Evolutionary conservation across 2,888 invertebrate genomes (phyloP), one percentile per base, ranked within the genome.

Genomic region (Galerucella calmariensis): DNA sequence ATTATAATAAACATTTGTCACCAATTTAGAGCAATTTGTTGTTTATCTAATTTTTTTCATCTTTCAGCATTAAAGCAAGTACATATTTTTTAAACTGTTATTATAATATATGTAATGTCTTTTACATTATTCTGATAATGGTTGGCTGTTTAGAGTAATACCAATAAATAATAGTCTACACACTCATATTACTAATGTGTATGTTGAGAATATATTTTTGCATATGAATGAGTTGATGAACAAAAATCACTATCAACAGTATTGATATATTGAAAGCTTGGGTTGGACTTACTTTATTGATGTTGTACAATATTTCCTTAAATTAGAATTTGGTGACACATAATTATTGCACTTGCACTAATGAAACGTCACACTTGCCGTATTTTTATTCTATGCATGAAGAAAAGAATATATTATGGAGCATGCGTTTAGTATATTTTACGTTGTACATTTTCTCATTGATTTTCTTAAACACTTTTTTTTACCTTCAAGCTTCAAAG

Each of bases 391-490:
- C 48, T 41, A 63, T 44, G 46, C 44, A 44, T 46, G n/a, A 58
- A 66, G 53, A 58, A 72, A 58, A 72, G 20, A 20, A n/a, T 66
- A 66, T 56, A 27, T 27, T 56, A 48, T 72, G 46, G 66, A 62
- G 72, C 72, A 72, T 72, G 72, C 72, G 72, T 72, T 66, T 66
- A 11, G 58, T 66, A 58, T 66, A 10, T 66, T 56, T 56, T 66
- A 27, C 71, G 46, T 66, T 65, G 11, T 20, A 46, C 35, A 62
- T 27, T 27, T 20, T 12, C 27, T 46, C 65, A 71, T 71, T 46
- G 71, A 71, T 71, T 71, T 71, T 66, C 20, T 56, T 14, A 20
- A 63, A 35, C 35, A 62, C 41, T 6, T 62, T 12, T 92, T 35
- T 41, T 27, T n/a, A n/a, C 27, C 27, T 1, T 1, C 59, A 59